Conservation (phyloP, 2,888 invertebrate genomes). For the Saturnia japonica region DNA sequence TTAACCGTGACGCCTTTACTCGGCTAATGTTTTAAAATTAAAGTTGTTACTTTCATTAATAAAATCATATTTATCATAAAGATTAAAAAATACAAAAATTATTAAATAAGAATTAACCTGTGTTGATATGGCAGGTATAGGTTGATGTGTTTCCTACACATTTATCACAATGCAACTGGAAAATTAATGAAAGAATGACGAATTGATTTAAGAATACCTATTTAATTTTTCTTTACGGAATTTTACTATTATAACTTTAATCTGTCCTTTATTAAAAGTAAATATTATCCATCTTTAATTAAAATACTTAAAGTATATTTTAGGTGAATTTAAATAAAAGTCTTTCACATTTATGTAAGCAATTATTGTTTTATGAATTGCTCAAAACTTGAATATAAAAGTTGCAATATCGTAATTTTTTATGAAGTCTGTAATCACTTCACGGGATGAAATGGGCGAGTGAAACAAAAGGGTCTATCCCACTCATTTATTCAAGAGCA, state of each 20-base stretch:
- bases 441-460: slow-evolving; percentile 41
- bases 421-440: slow-evolving; percentile 52
- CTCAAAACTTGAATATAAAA: slow-evolving; percentile 20
- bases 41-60: too few relatives aligned
- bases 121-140: not conserved
- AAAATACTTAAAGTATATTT: not conserved
- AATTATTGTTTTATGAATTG: slow-evolving; percentile 17
- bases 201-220: not conserved
- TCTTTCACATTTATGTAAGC: not conserved
- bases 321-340: not conserved
- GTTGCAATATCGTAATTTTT: slow-evolving; percentile 37
- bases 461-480: slow-evolving; percentile 55
- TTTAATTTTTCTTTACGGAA: not conserved
- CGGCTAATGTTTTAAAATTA: too few relatives aligned
- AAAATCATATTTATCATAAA: too few relatives aligned
- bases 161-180: not conserved
- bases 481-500: slow-evolving; percentile 57
- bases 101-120: not conserved
- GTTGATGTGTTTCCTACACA: not conserved
- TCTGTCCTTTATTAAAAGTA: not conserved
- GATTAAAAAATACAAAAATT: too few relatives aligned
- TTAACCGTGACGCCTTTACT: not conserved
- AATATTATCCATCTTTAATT: not conserved
- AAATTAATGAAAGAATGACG: not conserved
- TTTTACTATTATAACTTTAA: not conserved